These are phyloP conservation scores for Zele albiditarsus DNA, from an alignment of 2,888 invertebrate genomes.

Conservation along the genomic window DNA sequence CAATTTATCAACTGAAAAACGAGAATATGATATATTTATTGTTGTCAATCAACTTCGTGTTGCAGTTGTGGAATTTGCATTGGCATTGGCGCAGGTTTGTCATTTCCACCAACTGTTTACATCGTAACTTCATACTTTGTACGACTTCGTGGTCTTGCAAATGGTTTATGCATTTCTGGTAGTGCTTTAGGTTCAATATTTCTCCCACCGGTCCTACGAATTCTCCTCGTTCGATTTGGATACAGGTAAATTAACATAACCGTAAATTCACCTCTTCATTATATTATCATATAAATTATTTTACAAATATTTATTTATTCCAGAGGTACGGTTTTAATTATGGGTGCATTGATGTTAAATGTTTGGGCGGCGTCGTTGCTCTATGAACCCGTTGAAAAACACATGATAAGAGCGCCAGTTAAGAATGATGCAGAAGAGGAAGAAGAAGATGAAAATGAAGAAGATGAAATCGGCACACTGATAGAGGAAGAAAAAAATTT, in stretches of 20 bases:
- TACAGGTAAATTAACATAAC: slow-evolving; percentile 76
- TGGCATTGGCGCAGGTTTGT: slow-evolving; percentile 87
- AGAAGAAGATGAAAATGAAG: slow-evolving; percentile 62
- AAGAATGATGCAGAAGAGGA: slow-evolving; percentile 69
- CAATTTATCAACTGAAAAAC: too few relatives aligned
- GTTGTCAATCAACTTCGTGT: slow-evolving; percentile 15
- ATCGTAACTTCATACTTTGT: slow-evolving; percentile 92
- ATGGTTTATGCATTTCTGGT: slow-evolving; percentile 91
- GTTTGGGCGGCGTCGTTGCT: slow-evolving; percentile 89
- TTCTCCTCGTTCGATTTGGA: slow-evolving; percentile 82
- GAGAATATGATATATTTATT: too few relatives aligned
- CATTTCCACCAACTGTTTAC: slow-evolving; percentile 92
- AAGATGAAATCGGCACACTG: slow-evolving; percentile 58
- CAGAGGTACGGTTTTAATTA: slow-evolving; percentile 86
- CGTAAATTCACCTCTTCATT: not conserved
- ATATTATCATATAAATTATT: not conserved
- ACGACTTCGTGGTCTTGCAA: slow-evolving; percentile 84
- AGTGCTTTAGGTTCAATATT: slow-evolving; percentile 91
- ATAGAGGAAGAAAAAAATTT: slow-evolving; percentile 63
- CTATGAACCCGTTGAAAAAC: slow-evolving; percentile 88
- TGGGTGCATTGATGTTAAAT: slow-evolving; percentile 88
- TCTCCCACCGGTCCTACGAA: slow-evolving; percentile 84
- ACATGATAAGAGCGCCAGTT: slow-evolving; percentile 80
- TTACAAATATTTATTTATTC: not conserved
- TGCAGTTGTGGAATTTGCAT: slow-evolving; percentile 87